Evolutionary conservation across 2,888 invertebrate genomes (phyloP), one percentile per base, ranked within the genome.

Genomic region (Aporophyla lueneburgensis): DNA sequence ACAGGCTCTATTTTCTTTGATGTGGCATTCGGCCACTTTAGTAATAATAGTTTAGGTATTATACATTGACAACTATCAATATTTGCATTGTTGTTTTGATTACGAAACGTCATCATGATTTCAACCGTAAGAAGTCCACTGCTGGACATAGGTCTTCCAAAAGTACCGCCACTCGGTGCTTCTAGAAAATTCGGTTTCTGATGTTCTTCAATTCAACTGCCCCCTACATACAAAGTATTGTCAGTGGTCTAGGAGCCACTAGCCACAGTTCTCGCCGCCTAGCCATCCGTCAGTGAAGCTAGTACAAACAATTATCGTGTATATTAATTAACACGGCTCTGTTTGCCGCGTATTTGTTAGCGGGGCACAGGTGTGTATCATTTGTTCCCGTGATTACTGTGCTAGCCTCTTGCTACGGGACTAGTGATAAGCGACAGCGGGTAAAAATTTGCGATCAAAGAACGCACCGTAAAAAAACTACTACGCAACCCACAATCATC

Each of bases 341-440:
- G 80, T 76, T 75, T 78, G 87, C 86, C 87, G 89, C 89, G 88
- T 91, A 90, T 93, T 93, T 92, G 92, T 91, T 91, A 87, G 85
- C 74, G 84, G 88, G 80, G 86, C 93, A 89, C 95, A 95, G 95
- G 94, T 95, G 95, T 93, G 89, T 93, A 89, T 91, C 93, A 93
- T 95, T 94, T 93, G 93, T 93, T 91, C 85, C 84, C 86, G 90
- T 94, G 94, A 95, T 93, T 93, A 93, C 92, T 87, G 88, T 87
- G 89, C 88, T 83, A 85, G 86, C 80, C 78, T 84, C 68, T 63
- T 46, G 59, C 9, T n/a, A 12, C 61, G 71, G 81, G 27, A 46
- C 40, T 16, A 59, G 62, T 5, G 2, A 75, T 16, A 62, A 73
- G 83, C 58, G 53, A 24, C 5, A 68, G 86, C 81, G 87, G 43